Evolutionary conservation across 2,888 invertebrate genomes (phyloP), one percentile per base, ranked within the genome.

Genomic region (Vannuccia rotundouncinata): DNA sequence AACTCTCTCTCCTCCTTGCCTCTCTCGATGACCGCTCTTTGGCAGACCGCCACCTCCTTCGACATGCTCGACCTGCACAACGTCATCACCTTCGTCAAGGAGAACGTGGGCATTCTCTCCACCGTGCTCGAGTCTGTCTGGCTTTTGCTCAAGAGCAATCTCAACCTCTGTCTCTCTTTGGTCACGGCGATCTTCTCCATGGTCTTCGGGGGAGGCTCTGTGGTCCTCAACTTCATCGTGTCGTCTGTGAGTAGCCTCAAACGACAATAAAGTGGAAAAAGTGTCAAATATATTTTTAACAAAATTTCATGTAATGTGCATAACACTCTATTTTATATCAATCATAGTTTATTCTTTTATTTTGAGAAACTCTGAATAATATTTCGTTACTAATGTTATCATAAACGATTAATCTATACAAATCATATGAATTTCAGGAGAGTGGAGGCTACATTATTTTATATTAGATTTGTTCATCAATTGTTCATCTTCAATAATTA

Each of bases 101-200:
- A 94, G 83, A 96, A 97, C 88, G 91, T 96, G 79, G 95, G 94
- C 77, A 94, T 93, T 0, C 89, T 96, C 79, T 91, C 93, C 85
- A 94, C 95, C 0, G 87, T 96, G 22, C 90, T 94, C 79, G 94
- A 94, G 86, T 95, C 91, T 0, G 87, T 94, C 59, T 96, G 95
- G 95, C 91, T 92, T 29, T 93, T 96, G 74, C 90, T 95, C n/a
- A 94, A 94, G 83, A 94, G 95, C 84, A 97, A 97, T 89, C 91
- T 95, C 84, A 94, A 93, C 10, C 90, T 97, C 73, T 91, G 94
- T 45, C 89, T 95, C 79, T 92, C 93, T 76, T 92, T 94, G 0
- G 89, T 95, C 13, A 94, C 95, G 0, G 93, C 95, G n/a, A 91
- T 94, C 82, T 89, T 95, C 0, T 95, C 95, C 0, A 89, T 95